Evolutionary conservation across 2,888 invertebrate genomes (phyloP).

Genomic region (Atrina japonica): DNA sequence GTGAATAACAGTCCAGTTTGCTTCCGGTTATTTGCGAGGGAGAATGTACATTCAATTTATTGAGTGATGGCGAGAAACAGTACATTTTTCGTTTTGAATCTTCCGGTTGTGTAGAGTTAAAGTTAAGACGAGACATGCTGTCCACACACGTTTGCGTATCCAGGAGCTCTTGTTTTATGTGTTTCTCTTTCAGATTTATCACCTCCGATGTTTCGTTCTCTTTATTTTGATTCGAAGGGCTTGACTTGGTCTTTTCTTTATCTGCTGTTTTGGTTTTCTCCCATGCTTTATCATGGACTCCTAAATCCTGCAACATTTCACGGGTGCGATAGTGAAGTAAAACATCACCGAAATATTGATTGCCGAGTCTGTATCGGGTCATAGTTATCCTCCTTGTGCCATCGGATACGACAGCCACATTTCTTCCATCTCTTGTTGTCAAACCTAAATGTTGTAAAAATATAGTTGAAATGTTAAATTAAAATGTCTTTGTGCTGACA

Average conservation of each 20-base stretch:
- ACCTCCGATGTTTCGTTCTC: neutral
- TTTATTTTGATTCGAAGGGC: neutral
- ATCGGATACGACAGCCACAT: neutral
- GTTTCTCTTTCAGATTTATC: neutral
- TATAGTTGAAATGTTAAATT: no score
- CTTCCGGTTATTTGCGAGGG: neutral
- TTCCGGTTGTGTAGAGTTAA: neutral
- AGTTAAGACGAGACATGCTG: neutral
- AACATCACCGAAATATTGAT: conserved; percentile 7
- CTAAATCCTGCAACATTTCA: conserved; percentile 21
- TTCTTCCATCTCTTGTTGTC: conserved; percentile 30
- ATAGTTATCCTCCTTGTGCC: neutral
- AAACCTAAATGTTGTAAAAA: conserved; percentile 19
- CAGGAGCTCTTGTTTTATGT: neutral
- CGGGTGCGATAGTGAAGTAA: conserved; percentile 26
- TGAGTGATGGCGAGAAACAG: conserved; percentile 24
- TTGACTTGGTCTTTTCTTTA: neutral
- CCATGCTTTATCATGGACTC: conserved; percentile 24
- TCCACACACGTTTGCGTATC: neutral
- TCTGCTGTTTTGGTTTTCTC: neutral
- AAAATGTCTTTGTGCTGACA: no score
- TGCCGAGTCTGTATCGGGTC: conserved; percentile 20
- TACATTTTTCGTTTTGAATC: conserved; percentile 1
- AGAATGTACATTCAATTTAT: neutral
- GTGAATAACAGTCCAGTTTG: conserved; percentile 9